These are phyloP conservation scores for Psittacula echo DNA, from an alignment of 2,797 vertebrate species.

Conservation along the genomic window DNA sequence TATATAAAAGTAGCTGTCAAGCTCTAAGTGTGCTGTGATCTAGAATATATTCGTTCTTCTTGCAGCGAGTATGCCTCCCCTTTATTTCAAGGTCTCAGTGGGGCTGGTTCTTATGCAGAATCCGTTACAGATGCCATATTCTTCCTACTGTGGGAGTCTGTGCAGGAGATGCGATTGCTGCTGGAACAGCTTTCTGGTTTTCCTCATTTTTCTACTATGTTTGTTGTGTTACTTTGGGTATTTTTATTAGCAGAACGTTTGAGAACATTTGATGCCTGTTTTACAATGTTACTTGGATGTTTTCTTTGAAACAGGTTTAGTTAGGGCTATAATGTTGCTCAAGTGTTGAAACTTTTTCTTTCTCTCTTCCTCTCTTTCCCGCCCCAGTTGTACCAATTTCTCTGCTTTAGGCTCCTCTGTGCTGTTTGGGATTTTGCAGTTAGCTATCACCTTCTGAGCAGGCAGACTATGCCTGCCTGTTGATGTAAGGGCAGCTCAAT, in stretches of 20 bases:
- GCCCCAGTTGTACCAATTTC: background rate
- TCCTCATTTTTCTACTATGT: background rate
- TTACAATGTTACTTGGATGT: background rate
- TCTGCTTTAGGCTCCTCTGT: background rate
- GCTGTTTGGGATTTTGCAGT: background rate
- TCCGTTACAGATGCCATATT: background rate
- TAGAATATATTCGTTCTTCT: background rate
- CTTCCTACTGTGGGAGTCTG: background rate
- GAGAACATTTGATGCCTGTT: background rate
- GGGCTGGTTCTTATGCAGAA: background rate
- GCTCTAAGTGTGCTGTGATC: background rate
- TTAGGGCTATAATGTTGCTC: background rate
- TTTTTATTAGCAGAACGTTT: background rate
- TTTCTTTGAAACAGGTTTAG: background rate
- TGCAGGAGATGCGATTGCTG: background rate
- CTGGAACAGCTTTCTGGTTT: background rate
- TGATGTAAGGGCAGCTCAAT: background rate
- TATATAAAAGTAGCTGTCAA: background rate
- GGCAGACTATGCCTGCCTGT: background rate
- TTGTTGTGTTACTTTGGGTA: background rate
- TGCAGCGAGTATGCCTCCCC: background rate
- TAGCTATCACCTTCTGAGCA: background rate
- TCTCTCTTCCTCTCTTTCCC: background rate
- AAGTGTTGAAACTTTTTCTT: background rate
- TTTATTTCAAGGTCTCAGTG: background rate